Percentiles rank a stretch among this genome's conserved stretches.
These are phyloP conservation scores for Cliona cf. orientalis DNA, from an alignment of 37 sponge, comb jelly and placozoan genomes.

Conservation along the genomic window DNA sequence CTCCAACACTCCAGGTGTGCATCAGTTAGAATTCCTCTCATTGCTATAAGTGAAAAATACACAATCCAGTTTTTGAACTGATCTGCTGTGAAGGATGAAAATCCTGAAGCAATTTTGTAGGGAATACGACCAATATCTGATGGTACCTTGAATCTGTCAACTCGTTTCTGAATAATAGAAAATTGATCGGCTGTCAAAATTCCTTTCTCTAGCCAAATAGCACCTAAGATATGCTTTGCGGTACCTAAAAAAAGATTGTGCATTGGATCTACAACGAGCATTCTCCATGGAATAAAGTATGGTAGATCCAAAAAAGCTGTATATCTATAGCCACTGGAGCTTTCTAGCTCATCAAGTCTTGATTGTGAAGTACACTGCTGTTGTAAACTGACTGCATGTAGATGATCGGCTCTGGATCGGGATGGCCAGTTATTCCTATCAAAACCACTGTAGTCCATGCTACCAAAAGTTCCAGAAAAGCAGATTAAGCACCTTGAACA, in stretches of 20 bases:
- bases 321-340: conserved; percentile 30
- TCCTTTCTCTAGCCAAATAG: conserved; percentile 1
- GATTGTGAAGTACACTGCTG: neutral
- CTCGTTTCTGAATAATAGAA: neutral
- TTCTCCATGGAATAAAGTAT: conserved; percentile 55
- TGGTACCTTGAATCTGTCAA: conserved; percentile 40
- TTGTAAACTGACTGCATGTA: neutral
- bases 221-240: conserved; percentile 43
- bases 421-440: conserved; percentile 29
- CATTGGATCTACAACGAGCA: conserved; percentile 73
- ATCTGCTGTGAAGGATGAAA: conserved; percentile 54
- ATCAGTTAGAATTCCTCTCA: conserved; percentile 28
- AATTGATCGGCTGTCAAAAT: neutral
- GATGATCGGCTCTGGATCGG: neutral
- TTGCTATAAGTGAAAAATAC: conserved; percentile 32
- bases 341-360: neutral
- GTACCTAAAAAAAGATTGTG: conserved; percentile 72
- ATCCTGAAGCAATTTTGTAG: conserved; percentile 33
- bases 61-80: conserved; percentile 65
- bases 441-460: conserved; percentile 32
- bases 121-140: conserved; percentile 61
- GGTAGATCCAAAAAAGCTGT: conserved; percentile 44
- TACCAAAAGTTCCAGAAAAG: conserved; percentile 16
- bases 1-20: conserved; percentile 60
- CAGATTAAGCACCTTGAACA: conserved; percentile 16